phyloP scores from a whole-genome alignment of 2,797 vertebrate genomes.

The Spinus olivaceus region DNA sequence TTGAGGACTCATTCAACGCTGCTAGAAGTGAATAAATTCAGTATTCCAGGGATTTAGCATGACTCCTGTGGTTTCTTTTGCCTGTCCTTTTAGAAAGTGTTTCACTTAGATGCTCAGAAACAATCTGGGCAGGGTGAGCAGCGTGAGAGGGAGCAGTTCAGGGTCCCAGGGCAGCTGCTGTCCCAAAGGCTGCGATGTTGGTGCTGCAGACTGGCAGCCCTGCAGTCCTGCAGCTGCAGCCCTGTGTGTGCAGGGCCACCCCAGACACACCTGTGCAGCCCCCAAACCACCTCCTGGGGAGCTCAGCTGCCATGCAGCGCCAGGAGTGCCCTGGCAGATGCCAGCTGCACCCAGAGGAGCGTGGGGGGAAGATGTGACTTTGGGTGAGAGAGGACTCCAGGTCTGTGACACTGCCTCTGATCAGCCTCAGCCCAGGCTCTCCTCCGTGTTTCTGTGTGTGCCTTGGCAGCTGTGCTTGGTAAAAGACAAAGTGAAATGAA shows the following conservation, averaged over 20 bases:
- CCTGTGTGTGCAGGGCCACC: background rate
- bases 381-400: no score
- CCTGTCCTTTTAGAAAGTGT: background rate
- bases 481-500: background rate
- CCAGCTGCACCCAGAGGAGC: background rate
- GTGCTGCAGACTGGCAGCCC: slow-evolving; percentile 4
- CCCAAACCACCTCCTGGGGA: background rate
- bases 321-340: background rate
- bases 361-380: accelerated
- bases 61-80: background rate
- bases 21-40: background rate
- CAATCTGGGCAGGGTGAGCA: background rate
- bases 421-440: background rate
- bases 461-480: background rate
- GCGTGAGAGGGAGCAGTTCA: background rate
- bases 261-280: background rate
- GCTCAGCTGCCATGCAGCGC: background rate
- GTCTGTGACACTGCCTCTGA: background rate
- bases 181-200: background rate
- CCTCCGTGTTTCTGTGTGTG: accelerated
- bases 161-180: slow-evolving; percentile 45
- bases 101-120: background rate
- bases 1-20: background rate
- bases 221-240: slow-evolving; percentile 1
- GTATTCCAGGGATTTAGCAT: background rate